Evolutionary conservation across 2,797 vertebrate genomes (phyloP).

Genomic region (Scleropages formosus): DNA sequence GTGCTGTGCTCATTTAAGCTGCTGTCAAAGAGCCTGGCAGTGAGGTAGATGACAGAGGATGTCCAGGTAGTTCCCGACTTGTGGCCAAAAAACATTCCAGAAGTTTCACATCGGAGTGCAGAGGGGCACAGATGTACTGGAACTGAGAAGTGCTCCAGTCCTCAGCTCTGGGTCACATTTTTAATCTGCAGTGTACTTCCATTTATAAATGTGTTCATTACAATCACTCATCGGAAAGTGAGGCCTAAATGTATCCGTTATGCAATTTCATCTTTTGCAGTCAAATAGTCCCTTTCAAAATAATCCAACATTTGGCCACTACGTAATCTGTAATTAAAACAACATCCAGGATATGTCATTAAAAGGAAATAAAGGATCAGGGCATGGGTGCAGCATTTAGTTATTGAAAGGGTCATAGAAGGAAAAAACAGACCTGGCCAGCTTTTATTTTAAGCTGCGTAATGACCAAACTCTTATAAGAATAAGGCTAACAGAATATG

Average conservation of each 20-base stretch:
- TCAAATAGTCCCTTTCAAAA: slow-evolving; percentile 5
- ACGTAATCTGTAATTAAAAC: slow-evolving; percentile 4
- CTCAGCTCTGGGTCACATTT: not conserved
- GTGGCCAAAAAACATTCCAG: too few species aligned
- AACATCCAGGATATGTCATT: not conserved
- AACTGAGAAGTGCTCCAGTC: not conserved
- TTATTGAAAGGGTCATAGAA: not conserved
- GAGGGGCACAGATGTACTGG: too few species aligned
- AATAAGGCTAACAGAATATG: not conserved
- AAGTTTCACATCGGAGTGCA: not conserved
- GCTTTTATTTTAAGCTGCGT: not conserved
- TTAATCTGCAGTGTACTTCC: slow-evolving; percentile 6
- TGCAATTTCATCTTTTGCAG: slow-evolving; percentile 7
- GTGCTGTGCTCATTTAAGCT: too few species aligned
- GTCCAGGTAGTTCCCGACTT: too few species aligned
- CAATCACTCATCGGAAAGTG: not conserved
- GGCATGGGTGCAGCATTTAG: not conserved
- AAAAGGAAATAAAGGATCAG: not conserved
- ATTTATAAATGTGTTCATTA: slow-evolving; percentile 17
- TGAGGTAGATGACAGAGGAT: too few species aligned
- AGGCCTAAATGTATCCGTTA: slow-evolving; percentile 1
- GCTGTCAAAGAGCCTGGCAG: too few species aligned
- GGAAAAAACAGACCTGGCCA: not conserved
- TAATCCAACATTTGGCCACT: slow-evolving; percentile 5
- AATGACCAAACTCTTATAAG: too few species aligned